A percentile compares a stretch with the other conserved stretches of the same genome.
Evolutionary conservation across 1,140 invertebrate species (phyloP).

Genomic region (Dreissena rostriformis): DNA sequence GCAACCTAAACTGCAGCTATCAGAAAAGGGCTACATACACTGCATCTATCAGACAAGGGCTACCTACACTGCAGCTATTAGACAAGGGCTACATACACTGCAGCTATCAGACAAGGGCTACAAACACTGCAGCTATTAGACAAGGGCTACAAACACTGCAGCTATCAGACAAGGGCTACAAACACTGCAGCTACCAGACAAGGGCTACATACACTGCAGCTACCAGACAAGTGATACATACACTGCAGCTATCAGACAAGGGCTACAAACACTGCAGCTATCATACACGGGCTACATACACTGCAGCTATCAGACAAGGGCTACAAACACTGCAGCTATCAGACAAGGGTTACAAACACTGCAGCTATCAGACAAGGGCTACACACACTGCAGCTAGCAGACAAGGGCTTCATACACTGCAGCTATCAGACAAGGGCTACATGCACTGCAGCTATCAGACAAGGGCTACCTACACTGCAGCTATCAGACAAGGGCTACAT

Average conservation of each 20-base stretch:
- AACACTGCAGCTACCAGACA: not conserved
- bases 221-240: too few species aligned
- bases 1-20: not conserved
- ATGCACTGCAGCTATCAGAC: slow-evolving; percentile 87
- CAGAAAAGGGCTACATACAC: slow-evolving; percentile 84
- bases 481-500: slow-evolving; percentile 67
- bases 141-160: slow-evolving; percentile 85
- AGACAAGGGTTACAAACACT: too few species aligned
- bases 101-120: too few species aligned
- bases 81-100: slow-evolving; percentile 85
- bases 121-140: not conserved
- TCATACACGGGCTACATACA: too few species aligned
- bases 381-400: slow-evolving; percentile 88
- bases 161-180: too few species aligned
- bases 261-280: slow-evolving; percentile 87
- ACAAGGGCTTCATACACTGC: too few species aligned
- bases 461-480: too few species aligned
- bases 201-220: slow-evolving; percentile 87
- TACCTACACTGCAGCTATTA: not conserved
- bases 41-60: slow-evolving; percentile 78
- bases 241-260: not conserved
- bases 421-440: slow-evolving; percentile 40
- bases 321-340: slow-evolving; percentile 88
- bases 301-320: not conserved
- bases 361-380: not conserved